Conservation (phyloP, 2,888 invertebrate species). For the Epsilonema sp. region DNA sequence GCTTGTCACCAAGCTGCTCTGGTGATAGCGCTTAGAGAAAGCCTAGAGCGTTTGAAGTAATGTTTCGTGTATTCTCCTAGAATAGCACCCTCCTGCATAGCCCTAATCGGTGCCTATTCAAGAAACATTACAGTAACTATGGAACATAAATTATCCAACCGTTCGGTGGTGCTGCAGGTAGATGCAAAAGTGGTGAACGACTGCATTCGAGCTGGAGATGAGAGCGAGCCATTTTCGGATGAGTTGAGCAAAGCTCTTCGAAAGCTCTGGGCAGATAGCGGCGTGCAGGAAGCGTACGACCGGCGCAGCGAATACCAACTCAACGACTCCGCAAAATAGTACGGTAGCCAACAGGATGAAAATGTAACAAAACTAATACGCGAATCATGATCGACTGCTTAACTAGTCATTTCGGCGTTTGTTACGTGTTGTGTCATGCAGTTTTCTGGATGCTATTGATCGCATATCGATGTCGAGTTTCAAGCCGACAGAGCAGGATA, state of each 20-base stretch:
- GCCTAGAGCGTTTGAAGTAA: too few species aligned
- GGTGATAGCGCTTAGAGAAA: too few species aligned
- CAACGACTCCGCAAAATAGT: slow-evolving; percentile 22
- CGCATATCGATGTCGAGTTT: slow-evolving; percentile 19
- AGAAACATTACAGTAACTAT: too few species aligned
- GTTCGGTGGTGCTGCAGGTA: slow-evolving; percentile 7
- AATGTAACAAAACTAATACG: too few species aligned
- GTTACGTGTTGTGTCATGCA: slow-evolving; percentile 10
- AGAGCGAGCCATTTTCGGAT: slow-evolving; percentile 19
- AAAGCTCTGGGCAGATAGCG: slow-evolving; percentile 17
- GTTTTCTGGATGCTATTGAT: slow-evolving; percentile 21
- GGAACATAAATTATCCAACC: too few species aligned
- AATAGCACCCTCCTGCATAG: too few species aligned
- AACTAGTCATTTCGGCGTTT: too few species aligned
- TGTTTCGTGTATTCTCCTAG: too few species aligned
- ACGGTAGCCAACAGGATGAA: too few species aligned
- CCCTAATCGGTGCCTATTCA: too few species aligned
- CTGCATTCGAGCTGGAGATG: slow-evolving; percentile 18
- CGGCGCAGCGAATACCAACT: slow-evolving; percentile 24
- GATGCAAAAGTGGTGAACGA: slow-evolving; percentile 10
- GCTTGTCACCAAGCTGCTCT: too few species aligned
- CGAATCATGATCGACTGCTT: too few species aligned
- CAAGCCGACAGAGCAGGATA: slow-evolving; percentile 24
- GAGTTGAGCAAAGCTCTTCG: slow-evolving; percentile 18
- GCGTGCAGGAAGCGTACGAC: slow-evolving; percentile 13